A percentile compares a stretch with the other conserved stretches of the same genome.
These are phyloP conservation scores for Prionailurus bengalensis DNA, from an alignment of 2,113 vertebrate species.

Conservation along the genomic window DNA sequence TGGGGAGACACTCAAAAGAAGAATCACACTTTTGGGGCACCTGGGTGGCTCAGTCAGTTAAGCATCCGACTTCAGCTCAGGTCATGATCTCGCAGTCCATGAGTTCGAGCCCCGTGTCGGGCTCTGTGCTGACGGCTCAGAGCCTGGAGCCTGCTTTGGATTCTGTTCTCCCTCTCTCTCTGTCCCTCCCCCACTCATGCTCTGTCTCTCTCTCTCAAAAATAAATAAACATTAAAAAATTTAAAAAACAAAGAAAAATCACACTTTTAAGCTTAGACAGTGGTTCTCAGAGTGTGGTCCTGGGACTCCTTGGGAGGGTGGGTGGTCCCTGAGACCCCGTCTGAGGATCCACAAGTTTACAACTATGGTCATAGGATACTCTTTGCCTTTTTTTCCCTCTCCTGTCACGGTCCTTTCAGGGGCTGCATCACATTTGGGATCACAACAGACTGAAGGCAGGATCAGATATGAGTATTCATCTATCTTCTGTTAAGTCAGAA, in stretches of 20 bases:
- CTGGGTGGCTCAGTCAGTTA: too few species aligned
- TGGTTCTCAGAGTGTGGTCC: not conserved
- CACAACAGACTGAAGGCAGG: not conserved
- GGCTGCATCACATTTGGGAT: not conserved
- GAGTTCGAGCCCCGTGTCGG: too few species aligned
- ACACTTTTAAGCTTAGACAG: not conserved
- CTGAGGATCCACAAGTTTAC: not conserved
- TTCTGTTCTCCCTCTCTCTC: too few species aligned
- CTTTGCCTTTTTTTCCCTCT: not conserved
- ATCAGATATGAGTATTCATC: not conserved
- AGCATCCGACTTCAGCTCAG: too few species aligned
- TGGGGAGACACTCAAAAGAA: not conserved
- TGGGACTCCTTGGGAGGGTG: not conserved
- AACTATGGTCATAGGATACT: not conserved
- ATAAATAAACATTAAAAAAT: too few species aligned
- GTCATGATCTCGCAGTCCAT: too few species aligned
- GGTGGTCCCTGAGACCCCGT: not conserved
- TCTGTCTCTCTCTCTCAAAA: too few species aligned
- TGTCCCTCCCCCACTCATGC: too few species aligned
- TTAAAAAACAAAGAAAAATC: not conserved
- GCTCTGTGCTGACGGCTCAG: too few species aligned
- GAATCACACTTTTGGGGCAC: not conserved
- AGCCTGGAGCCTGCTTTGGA: too few species aligned
- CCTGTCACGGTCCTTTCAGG: not conserved
- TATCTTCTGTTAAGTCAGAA: constrained; percentile 47